Percentiles rank a stretch among this genome's conserved stretches.
Evolutionary conservation across 2,797 vertebrate species (phyloP).

Genomic region (Macropus fuliginosus): DNA sequence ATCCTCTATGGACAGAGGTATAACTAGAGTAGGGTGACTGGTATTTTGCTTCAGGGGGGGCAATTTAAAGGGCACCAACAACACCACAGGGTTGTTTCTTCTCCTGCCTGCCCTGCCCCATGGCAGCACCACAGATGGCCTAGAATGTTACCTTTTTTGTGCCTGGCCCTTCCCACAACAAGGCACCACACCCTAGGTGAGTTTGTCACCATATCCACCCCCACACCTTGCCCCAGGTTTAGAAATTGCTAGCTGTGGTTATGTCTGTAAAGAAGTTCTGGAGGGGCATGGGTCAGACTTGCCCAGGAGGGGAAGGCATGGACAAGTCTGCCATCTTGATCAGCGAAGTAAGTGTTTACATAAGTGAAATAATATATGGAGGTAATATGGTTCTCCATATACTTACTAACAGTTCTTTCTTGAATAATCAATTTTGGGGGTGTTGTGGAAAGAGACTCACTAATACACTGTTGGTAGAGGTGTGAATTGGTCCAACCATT

Average conservation of each 20-base stretch:
- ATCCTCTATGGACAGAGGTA: background rate
- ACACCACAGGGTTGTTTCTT: background rate
- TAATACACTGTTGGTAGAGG: background rate
- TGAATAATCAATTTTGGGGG: background rate
- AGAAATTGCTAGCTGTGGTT: background rate
- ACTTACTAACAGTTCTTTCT: background rate
- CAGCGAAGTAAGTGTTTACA: background rate
- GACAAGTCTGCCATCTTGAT: background rate
- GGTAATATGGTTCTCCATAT: background rate
- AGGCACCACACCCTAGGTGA: background rate
- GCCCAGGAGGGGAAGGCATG: background rate
- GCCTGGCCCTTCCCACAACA: background rate
- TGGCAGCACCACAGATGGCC: background rate
- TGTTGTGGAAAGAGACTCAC: background rate
- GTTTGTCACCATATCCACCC: background rate
- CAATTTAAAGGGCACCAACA: background rate
- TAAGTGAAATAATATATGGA: background rate
- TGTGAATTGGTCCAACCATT: background rate
- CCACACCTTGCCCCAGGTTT: background rate
- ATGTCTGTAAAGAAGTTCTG: background rate
- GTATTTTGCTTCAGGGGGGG: background rate
- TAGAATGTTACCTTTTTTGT: background rate
- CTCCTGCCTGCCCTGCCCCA: background rate
- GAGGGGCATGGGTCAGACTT: background rate
- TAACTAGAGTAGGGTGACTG: background rate